Evolutionary conservation across 2,797 vertebrate genomes (phyloP).

Genomic region (Crocodylus rhombifer): DNA sequence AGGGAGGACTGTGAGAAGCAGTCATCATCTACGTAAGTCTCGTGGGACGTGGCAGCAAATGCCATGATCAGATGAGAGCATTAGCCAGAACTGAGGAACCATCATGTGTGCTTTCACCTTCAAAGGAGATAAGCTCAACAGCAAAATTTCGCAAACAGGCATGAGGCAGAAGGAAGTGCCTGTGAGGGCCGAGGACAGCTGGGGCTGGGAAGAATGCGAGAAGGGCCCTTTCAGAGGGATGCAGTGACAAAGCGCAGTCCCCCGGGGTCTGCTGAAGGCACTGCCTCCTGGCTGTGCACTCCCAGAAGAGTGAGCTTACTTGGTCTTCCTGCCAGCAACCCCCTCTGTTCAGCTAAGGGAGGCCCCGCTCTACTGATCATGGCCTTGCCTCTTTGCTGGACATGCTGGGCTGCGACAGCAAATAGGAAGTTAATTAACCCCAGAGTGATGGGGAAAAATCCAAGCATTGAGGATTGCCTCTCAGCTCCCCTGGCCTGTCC

Average conservation of each 20-base stretch:
- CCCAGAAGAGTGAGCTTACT: fast-evolving
- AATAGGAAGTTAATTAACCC: neutral
- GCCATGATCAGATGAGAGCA: neutral
- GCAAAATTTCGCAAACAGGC: neutral
- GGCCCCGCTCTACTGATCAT: neutral
- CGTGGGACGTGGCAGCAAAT: neutral
- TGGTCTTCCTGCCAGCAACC: fast-evolving
- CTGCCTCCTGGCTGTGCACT: fast-evolving
- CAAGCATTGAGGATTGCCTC: neutral
- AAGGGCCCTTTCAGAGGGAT: neutral
- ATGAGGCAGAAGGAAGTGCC: neutral
- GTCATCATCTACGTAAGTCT: neutral
- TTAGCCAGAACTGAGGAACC: neutral
- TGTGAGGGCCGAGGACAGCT: neutral
- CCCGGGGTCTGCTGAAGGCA: fast-evolving
- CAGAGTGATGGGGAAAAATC: neutral
- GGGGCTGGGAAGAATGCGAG: neutral
- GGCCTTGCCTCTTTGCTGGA: fast-evolving
- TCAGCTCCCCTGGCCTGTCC: neutral
- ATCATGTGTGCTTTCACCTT: neutral
- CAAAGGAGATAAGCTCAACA: neutral
- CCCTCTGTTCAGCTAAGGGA: fast-evolving
- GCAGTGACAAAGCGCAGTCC: neutral
- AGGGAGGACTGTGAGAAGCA: neutral
- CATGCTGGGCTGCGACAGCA: neutral